Evolutionary conservation across 2,888 invertebrate genomes (phyloP), one percentile per base, ranked within the genome.

Genomic region (Argynnis bischoffii): DNA sequence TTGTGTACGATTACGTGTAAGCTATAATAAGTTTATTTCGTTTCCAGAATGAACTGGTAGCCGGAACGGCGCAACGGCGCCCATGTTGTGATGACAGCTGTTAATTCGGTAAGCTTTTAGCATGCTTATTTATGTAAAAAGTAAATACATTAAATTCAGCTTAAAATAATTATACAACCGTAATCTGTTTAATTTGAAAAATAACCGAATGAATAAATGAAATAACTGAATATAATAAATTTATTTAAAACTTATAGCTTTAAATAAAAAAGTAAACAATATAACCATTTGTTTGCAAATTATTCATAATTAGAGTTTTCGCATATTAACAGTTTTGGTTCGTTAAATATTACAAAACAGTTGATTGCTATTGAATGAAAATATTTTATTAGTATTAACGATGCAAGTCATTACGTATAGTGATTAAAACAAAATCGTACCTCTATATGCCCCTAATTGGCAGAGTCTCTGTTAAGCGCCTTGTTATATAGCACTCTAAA

Each of bases 101-200:
- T 94, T 82, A 94, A 94, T 90, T 93, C 94, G 94, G 94, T 94
- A 88, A 94, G 94, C 77, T 75, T 73, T 73, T 74, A 63, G 11
- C 51, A 57, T 31, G 13, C 54, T 35, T 18, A 66, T 68, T 46
- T 41, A 50, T 55, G n/a, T 57, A 31, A 18, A 54, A 51, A 55
- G 55, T 66, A 61, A 55, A 31, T 41, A 41, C 41, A 61, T 61
- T 55, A 26, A 57, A 16, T 55, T 64, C 41, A 21, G 51, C 21
- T 51, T 57, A 8, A 51, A 51, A 41, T 41, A 35, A 21, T 51
- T 46, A 57, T 31, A 56, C 51, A 64, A 57, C 61, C 61, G n/a
- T 51, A 48, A 47, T 31, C 47, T n/a, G 35, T 31, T 55, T 18
- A 13, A 18, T 26, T 63, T 26, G 8, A 16, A 61, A 35, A 53